Percentiles rank a stretch among this genome's conserved stretches.
Conservation (phyloP, 2,888 invertebrate species). For the Acanthosepion pharaonis region DNA sequence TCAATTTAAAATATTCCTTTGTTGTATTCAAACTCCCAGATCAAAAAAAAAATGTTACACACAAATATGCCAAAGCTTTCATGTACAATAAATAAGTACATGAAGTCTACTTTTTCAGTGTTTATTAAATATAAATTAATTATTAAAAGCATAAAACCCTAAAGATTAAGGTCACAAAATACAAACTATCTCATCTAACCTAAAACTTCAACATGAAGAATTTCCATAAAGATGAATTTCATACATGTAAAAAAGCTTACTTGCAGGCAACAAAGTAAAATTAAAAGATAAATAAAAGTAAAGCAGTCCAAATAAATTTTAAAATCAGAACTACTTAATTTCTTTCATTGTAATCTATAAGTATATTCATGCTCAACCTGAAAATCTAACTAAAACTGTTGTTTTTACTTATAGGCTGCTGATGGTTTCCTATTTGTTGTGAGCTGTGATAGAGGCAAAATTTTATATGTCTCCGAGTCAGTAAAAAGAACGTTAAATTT, state of each 20-base stretch:
- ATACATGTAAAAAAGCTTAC: background rate
- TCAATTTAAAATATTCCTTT: background rate
- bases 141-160: background rate
- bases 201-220: background rate
- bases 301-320: background rate
- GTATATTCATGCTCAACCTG: background rate
- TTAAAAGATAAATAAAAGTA: background rate
- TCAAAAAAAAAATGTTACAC: no score
- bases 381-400: background rate
- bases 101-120: no score
- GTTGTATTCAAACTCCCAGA: no score
- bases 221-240: background rate
- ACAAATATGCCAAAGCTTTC: no score
- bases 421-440: conserved; percentile 94
- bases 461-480: conserved; percentile 91
- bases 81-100: no score
- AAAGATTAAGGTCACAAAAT: background rate
- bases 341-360: background rate
- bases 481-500: conserved; percentile 87
- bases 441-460: conserved; percentile 91
- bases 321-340: background rate
- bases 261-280: background rate
- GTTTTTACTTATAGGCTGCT: conserved; percentile 80
- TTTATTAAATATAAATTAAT: no score
- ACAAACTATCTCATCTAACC: background rate